Base-by-base conservation (phyloP, 1,140 invertebrate species). In the Tetragnatha versicolor region DNA sequence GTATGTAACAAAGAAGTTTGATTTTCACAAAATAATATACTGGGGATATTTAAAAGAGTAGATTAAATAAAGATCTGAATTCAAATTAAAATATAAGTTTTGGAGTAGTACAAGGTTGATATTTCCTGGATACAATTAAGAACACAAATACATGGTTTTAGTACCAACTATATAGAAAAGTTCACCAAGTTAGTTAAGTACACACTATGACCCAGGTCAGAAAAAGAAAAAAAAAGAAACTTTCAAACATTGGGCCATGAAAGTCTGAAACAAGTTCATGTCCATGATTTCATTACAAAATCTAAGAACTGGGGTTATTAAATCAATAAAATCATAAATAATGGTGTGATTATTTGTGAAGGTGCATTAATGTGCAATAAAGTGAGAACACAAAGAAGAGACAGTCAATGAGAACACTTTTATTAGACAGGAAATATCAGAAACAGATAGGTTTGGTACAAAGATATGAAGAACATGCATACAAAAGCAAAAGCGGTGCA, bases 371-470 rank as follows among this genome's bases (percentile, higher is more conserved):
- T 58, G 73, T 76, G 73, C 73, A 65, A 53, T 76, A 49, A 51
- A 65, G 31, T 25, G 37, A 25, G 17, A 73, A 73, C 68, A 53
- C 60, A 76, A 76, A 76, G 60, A 76, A 76, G 37, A 76, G 47
- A 65, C 60, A 66, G 58, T 20, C 27, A 17, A 27, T 65, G 22
- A 76, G 73, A 76, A 65, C 53, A 66, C 66, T 76, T 70, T 76
- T 51, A 63, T 76, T 65, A 65, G 31, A 55, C 58, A 76, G 27
- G 49, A 3, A 47, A 75, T n/a, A n/a, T 39, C 5, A 65, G 25
- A 63, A 45, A 76, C 33, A 76, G 39, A 47, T 27, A 60, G 61
- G n/a, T 22, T 73, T 61, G 66, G 39, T 76, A 76, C 73, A 76
- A 45, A 76, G 27, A 61, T 20, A 65, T 29, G 39, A 27, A 42